Evolutionary conservation across 2,888 invertebrate genomes (phyloP).

Genomic region (Apoderus coryli): DNA sequence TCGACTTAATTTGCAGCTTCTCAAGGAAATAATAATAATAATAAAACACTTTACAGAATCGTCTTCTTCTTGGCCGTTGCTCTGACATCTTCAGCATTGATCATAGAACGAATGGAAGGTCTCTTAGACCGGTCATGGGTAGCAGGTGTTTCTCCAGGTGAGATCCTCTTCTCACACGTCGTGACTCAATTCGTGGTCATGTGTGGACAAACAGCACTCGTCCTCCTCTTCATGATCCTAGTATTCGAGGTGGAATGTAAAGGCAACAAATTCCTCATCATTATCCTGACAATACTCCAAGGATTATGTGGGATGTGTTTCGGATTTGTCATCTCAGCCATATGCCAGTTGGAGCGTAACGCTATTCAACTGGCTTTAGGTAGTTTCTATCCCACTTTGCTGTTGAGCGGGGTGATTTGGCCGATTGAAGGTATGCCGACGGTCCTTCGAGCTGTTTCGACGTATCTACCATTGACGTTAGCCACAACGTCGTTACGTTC

Average conservation of each 20-base stretch:
- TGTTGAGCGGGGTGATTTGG: slow-evolving; percentile 55
- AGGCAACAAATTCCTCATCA: slow-evolving; percentile 73
- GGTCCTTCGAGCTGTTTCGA: slow-evolving; percentile 60
- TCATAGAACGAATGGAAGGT: slow-evolving; percentile 84
- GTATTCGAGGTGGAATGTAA: slow-evolving; percentile 83
- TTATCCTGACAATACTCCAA: slow-evolving; percentile 75
- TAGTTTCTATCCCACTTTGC: slow-evolving; percentile 85
- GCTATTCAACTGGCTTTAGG: slow-evolving; percentile 88
- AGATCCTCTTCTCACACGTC: slow-evolving; percentile 87
- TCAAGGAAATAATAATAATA: too few species aligned
- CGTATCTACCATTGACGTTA: slow-evolving; percentile 73
- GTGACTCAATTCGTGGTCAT: slow-evolving; percentile 90
- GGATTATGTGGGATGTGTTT: slow-evolving; percentile 94
- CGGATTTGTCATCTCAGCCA: slow-evolving; percentile 86
- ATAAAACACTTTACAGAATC: slow-evolving; percentile 56
- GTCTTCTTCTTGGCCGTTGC: slow-evolving; percentile 95
- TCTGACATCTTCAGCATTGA: slow-evolving; percentile 79
- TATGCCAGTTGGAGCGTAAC: slow-evolving; percentile 82
- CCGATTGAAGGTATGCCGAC: slow-evolving; percentile 57
- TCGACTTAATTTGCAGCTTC: too few species aligned
- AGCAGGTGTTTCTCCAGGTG: slow-evolving; percentile 80
- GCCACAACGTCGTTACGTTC: slow-evolving; percentile 85
- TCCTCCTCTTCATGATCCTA: slow-evolving; percentile 80
- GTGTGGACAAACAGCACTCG: slow-evolving; percentile 84
- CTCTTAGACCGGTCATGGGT: slow-evolving; percentile 86